phyloP scores from a whole-genome alignment of 2,888 invertebrate genomes.

The Drosophila acutilabella region DNA sequence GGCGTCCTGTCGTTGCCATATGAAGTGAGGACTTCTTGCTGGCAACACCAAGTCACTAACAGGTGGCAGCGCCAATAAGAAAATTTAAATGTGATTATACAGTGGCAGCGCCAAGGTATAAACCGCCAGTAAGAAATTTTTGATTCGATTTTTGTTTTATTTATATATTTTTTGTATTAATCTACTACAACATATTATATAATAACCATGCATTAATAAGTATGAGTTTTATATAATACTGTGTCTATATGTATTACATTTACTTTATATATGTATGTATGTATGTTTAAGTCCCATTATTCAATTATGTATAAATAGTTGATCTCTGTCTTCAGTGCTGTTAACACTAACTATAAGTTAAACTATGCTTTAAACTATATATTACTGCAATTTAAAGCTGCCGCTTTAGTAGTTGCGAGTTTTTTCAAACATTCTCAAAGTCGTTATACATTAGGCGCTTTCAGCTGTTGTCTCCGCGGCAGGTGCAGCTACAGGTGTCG shows the following conservation, averaged over 20 bases:
- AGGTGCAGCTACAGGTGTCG: constrained; percentile 16
- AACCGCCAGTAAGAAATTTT: background rate
- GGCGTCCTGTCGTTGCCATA: constrained; percentile 21
- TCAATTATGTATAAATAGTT: constrained; percentile 52
- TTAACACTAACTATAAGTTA: constrained; percentile 74
- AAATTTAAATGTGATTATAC: too few relatives aligned
- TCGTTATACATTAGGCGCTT: constrained; percentile 22
- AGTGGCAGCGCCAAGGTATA: background rate
- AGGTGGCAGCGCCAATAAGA: too few relatives aligned
- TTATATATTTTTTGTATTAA: constrained; percentile 43
- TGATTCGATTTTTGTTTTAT: constrained; percentile 22
- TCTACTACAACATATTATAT: constrained; percentile 67
- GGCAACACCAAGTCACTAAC: background rate
- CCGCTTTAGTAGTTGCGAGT: constrained; percentile 79
- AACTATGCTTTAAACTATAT: constrained; percentile 71
- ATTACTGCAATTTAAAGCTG: constrained; percentile 80
- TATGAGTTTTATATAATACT: constrained; percentile 73
- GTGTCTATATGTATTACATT: constrained; percentile 62
- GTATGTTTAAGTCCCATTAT: constrained; percentile 42
- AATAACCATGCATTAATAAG: constrained; percentile 69
- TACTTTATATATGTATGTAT: constrained; percentile 42
- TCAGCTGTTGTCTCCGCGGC: constrained; percentile 33
- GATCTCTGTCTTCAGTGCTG: constrained; percentile 74
- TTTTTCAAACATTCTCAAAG: constrained; percentile 22
- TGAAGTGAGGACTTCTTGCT: background rate